Base-by-base conservation (phyloP, 2,113 vertebrate species). In the Passer montanus region DNA sequence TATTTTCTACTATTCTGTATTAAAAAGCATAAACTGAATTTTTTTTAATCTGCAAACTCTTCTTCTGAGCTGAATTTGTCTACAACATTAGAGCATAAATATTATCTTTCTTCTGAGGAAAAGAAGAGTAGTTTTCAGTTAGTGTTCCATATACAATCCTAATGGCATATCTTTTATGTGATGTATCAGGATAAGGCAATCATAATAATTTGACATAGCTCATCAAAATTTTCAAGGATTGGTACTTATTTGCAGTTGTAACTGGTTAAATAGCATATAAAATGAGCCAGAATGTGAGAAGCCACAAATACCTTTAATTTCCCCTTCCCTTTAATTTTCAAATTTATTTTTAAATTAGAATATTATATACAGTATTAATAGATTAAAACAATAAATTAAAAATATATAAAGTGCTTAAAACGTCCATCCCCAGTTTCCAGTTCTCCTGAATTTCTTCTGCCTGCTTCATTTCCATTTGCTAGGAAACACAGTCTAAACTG, bases 391-490 rank as follows among this genome's bases (percentile, higher is more conserved):
- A 59, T 24, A 39, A 46, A 35, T 10, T 69, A 8, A 7, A 19
- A 39, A 12, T 39, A 63, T 39, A 2, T 13, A 68, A 88, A 94
- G 73, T 53, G 2, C 6, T 72, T 26, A 78, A 64, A 79, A 53
- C 31, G 1, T 5, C 6, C 0, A 0, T 63, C 31, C 18, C 12
- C 12, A 7, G 2, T 69, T 90, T 77, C 28, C 23, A n/a, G 15
- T 60, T 84, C 39, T 82, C 24, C 35, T n/a, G 30, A 63, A 39
- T 84, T 89, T 52, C 22, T 67, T 81, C 33, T 72, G 18, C 10
- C 13, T 41, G 6, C 8, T 73, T 2, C 28, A 44, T n/a, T 44
- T 2, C 1, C 6, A 35, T 78, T 69, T 87, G 31, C 70, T 46
- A 67, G 37, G n/a, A 59, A 52, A 2, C 16, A 10, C 8, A 23